These are phyloP conservation scores for Macaca nemestrina DNA, from an alignment of 2,113 vertebrate genomes.

Conservation along the genomic window DNA sequence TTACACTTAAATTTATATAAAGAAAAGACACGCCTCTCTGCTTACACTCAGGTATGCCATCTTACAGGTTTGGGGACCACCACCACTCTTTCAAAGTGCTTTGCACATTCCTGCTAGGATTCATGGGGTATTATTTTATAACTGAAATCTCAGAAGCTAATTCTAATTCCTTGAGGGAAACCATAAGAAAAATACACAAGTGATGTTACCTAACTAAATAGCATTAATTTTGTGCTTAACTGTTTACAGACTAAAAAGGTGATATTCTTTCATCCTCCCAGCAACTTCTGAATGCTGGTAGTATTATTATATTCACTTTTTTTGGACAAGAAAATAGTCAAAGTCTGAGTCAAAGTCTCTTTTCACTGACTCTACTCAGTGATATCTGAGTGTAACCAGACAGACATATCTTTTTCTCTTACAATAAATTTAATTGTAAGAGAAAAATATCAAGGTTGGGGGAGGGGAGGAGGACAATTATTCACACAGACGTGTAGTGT, in stretches of 20 bases:
- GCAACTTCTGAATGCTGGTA: background rate
- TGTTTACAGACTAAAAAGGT: background rate
- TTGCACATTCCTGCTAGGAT: background rate
- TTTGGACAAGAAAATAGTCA: background rate
- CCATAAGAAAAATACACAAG: background rate
- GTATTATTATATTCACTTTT: background rate
- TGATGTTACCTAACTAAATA: background rate
- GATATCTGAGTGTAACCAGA: background rate
- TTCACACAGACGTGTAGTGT: background rate
- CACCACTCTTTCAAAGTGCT: background rate
- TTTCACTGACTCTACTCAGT: background rate
- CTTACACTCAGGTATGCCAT: background rate
- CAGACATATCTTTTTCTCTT: background rate
- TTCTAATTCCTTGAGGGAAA: background rate
- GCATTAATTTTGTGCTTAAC: background rate
- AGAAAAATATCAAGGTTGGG: background rate
- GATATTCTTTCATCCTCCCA: background rate
- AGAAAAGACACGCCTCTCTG: background rate
- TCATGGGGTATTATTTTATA: background rate
- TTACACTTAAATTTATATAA: background rate
- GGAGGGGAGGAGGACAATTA: background rate
- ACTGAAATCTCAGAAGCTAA: background rate
- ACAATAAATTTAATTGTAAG: background rate
- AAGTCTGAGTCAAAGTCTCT: background rate
- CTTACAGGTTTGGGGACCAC: background rate